phyloP scores from a whole-genome alignment of 2,113 vertebrate genomes.

The Nycticebus coucang region DNA sequence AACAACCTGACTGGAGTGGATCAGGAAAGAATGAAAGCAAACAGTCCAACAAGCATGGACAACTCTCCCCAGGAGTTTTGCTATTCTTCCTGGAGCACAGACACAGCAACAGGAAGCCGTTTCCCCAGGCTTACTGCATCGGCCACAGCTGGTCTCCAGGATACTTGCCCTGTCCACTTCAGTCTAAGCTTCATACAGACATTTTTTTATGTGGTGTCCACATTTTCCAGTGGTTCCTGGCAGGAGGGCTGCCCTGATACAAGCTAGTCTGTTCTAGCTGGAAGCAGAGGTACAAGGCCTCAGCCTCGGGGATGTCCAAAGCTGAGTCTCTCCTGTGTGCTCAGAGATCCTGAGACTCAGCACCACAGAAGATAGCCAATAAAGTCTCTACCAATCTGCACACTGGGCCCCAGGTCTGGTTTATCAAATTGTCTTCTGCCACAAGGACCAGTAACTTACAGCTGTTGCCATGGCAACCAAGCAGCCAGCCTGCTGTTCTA shows the following conservation, averaged over 20 bases:
- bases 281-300: not conserved
- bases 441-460: constrained; percentile 64
- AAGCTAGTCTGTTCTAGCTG: not conserved
- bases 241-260: not conserved
- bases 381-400: not conserved
- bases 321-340: not conserved
- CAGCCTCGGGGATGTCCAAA: not conserved
- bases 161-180: not conserved
- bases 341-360: not conserved
- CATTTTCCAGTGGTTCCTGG: not conserved
- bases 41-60: no score
- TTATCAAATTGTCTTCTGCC: constrained; percentile 58
- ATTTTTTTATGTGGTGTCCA: not conserved
- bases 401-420: constrained; percentile 7
- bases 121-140: not conserved
- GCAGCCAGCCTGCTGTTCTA: constrained; percentile 61
- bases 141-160: not conserved
- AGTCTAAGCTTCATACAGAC: not conserved
- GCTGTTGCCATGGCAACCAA: constrained; percentile 58
- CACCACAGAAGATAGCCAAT: not conserved
- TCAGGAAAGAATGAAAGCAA: not conserved
- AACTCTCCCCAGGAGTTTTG: not conserved
- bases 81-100: rapidly evolving
- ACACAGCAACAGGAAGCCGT: not conserved
- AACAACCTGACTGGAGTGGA: not conserved